These are phyloP conservation scores for Erebia aethiops DNA, from an alignment of 2,888 invertebrate species.

Conservation along the genomic window DNA sequence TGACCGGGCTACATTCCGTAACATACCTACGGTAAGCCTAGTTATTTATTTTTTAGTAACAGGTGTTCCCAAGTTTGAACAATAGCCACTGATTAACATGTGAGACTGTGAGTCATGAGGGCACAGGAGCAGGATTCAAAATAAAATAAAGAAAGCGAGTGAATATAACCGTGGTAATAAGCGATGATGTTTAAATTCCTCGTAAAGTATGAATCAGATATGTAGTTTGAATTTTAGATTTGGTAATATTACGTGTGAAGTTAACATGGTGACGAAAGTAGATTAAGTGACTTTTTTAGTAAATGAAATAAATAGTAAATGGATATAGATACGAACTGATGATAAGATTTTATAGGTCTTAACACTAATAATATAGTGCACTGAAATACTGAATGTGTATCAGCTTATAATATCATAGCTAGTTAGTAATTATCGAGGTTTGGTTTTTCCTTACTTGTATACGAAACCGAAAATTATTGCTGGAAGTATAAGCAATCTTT, in stretches of 20 bases:
- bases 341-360: background rate
- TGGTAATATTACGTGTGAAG: background rate
- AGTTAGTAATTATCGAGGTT: no score
- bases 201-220: slow-evolving; percentile 13
- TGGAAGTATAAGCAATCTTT: background rate
- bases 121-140: slow-evolving; percentile 5
- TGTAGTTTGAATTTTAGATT: background rate
- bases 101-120: slow-evolving; percentile 23
- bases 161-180: background rate
- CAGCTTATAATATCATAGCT: no score
- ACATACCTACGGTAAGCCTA: slow-evolving; percentile 42
- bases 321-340: background rate
- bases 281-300: background rate
- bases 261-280: background rate
- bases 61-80: slow-evolving; percentile 42
- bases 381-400: no score
- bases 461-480: no score
- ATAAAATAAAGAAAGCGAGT: background rate
- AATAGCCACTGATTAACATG: slow-evolving; percentile 22
- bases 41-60: slow-evolving; percentile 43
- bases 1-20: slow-evolving; percentile 44
- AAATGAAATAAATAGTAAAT: background rate
- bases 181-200: background rate
- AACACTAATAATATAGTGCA: no score
- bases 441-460: no score